A percentile compares a stretch with the other conserved stretches of the same genome.
phyloP scores from a whole-genome alignment of 2,113 vertebrate genomes.

The Stegostoma tigrinum region DNA sequence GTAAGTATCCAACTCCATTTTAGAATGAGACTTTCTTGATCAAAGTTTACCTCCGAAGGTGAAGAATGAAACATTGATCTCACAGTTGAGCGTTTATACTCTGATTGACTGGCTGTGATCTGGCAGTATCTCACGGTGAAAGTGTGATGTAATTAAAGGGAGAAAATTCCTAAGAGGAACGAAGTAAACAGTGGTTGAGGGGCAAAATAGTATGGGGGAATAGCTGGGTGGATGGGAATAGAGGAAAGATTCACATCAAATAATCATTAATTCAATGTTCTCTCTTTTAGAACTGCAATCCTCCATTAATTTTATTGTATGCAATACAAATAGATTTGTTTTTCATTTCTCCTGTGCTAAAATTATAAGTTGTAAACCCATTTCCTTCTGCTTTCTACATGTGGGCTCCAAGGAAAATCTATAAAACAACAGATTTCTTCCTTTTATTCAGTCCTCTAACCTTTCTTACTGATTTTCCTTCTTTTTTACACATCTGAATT shows the following conservation, averaged over 20 bases:
- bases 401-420: background rate
- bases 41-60: too few relatives aligned
- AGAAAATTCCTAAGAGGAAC: too few relatives aligned
- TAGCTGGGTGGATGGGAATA: too few relatives aligned
- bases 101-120: too few relatives aligned
- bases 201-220: too few relatives aligned
- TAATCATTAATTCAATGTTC: background rate
- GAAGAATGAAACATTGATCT: too few relatives aligned
- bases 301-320: background rate
- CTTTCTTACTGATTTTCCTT: background rate
- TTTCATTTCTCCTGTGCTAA: background rate
- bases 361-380: background rate
- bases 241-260: too few relatives aligned
- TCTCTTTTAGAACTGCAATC: background rate
- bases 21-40: background rate
- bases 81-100: too few relatives aligned
- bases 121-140: too few relatives aligned
- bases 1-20: background rate
- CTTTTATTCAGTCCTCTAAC: background rate
- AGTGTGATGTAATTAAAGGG: too few relatives aligned
- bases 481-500: background rate
- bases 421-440: background rate
- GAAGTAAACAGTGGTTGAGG: too few relatives aligned
- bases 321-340: background rate
- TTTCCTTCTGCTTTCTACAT: background rate